Conservation (phyloP, 2,113 vertebrate genomes). For the Electrona antarctica region DNA sequence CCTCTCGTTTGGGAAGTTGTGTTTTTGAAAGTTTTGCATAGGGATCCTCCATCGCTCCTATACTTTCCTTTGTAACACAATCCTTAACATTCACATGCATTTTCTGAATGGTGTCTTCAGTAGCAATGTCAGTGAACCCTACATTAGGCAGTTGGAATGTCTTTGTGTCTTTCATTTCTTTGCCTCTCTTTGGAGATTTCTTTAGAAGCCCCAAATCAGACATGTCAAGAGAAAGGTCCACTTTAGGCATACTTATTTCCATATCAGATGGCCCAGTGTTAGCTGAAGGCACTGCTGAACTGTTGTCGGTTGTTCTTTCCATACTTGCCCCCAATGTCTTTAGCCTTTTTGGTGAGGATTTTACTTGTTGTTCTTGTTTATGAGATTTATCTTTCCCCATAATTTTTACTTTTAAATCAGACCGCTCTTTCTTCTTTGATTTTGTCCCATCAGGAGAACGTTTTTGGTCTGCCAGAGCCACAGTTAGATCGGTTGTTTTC, state of each 20-base stretch:
- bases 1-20: slow-evolving; percentile 78
- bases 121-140: slow-evolving; percentile 44
- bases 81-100: slow-evolving; percentile 36
- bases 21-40: slow-evolving; percentile 46
- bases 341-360: slow-evolving; percentile 64
- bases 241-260: slow-evolving; percentile 51
- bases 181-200: slow-evolving; percentile 55
- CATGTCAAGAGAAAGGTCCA: slow-evolving; percentile 55
- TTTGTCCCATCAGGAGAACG: slow-evolving; percentile 65
- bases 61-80: slow-evolving; percentile 17
- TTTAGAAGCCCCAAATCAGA: slow-evolving; percentile 39
- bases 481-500: slow-evolving; percentile 73
- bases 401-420: slow-evolving; percentile 76
- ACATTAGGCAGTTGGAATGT: slow-evolving; percentile 68
- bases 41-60: slow-evolving; percentile 33
- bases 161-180: slow-evolving; percentile 56
- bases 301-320: slow-evolving; percentile 37
- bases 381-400: slow-evolving; percentile 68
- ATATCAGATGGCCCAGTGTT: slow-evolving; percentile 29
- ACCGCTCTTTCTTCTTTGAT: slow-evolving; percentile 69
- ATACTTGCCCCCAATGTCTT: slow-evolving; percentile 66
- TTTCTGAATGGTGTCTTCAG: slow-evolving; percentile 51
- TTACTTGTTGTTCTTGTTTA: slow-evolving; percentile 63
- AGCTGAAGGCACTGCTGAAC: slow-evolving; percentile 21
- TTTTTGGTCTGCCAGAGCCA: slow-evolving; percentile 52